Conservation (phyloP, 2,888 invertebrate species). For the Drosophila histrio region DNA sequence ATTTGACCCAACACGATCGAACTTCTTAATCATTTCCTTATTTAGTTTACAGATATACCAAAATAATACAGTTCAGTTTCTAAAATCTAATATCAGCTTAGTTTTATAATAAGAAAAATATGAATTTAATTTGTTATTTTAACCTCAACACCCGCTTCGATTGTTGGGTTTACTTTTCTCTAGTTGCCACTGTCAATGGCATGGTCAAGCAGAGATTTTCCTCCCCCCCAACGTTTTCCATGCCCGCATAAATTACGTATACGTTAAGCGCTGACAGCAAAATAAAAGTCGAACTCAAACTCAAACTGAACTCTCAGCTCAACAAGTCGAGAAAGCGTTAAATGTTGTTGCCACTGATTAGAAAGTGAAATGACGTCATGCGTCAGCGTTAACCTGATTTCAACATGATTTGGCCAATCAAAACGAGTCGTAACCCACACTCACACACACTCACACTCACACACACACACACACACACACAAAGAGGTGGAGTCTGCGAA, state of each 20-base stretch:
- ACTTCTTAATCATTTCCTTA: not conserved
- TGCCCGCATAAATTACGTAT: slow-evolving; percentile 70
- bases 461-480: slow-evolving; percentile 9
- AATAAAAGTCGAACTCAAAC: slow-evolving; percentile 26
- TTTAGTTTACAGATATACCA: not conserved
- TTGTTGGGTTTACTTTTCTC: not conserved
- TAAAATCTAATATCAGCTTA: not conserved
- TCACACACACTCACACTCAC: slow-evolving; percentile 2
- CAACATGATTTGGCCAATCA: slow-evolving; percentile 84
- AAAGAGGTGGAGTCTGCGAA: slow-evolving; percentile 62
- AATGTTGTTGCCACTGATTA: slow-evolving; percentile 63
- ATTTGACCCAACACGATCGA: too few species aligned
- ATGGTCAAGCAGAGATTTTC: slow-evolving; percentile 8
- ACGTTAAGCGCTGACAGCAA: slow-evolving; percentile 48
- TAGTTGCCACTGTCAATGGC: slow-evolving; percentile 7
- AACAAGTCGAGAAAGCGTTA: slow-evolving; percentile 31
- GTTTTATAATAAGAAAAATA: not conserved
- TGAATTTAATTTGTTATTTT: not conserved
- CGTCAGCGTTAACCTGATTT: slow-evolving; percentile 81
- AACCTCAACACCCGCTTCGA: not conserved
- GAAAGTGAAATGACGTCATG: slow-evolving; percentile 77
- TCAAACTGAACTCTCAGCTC: slow-evolving; percentile 13
- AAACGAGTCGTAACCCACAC: slow-evolving; percentile 48
- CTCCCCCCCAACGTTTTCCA: slow-evolving; percentile 18
- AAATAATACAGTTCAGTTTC: not conserved